Evolutionary conservation across 1,140 invertebrate genomes (phyloP).

Genomic region (Aphaenogaster ashmeadi): DNA sequence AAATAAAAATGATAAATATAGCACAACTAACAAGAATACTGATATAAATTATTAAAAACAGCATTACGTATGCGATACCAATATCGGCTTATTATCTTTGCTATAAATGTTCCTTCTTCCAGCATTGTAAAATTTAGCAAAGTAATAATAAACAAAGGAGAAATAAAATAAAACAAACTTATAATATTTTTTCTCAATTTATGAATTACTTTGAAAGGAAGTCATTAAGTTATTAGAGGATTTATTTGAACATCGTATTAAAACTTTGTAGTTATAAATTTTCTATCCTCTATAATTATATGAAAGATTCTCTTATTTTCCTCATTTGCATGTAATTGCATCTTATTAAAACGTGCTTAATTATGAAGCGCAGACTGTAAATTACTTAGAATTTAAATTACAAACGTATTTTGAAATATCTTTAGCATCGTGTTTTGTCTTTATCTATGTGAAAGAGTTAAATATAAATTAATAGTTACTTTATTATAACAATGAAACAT

Average conservation of each 20-base stretch:
- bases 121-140: not conserved
- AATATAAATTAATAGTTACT: not conserved
- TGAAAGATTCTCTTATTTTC: not conserved
- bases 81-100: not conserved
- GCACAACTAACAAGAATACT: not conserved
- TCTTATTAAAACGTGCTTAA: not conserved
- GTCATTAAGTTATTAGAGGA: not conserved
- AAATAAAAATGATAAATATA: not conserved
- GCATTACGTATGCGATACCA: not conserved
- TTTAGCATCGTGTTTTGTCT: not conserved
- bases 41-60: not conserved
- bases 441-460: not conserved
- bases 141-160: not conserved
- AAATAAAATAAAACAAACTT: not conserved
- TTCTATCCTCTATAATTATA: not conserved
- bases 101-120: not conserved
- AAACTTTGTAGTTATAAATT: not conserved
- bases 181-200: not conserved
- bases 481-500: constrained; percentile 13
- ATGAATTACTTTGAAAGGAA: not conserved
- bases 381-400: not conserved
- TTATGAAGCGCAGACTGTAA: not conserved
- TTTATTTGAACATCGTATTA: not conserved
- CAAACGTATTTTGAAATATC: not conserved
- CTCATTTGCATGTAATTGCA: not conserved